Evolutionary conservation across 2,888 invertebrate genomes (phyloP), one percentile per base, ranked within the genome.

Genomic region (Cryptocheilus praepositus): DNA sequence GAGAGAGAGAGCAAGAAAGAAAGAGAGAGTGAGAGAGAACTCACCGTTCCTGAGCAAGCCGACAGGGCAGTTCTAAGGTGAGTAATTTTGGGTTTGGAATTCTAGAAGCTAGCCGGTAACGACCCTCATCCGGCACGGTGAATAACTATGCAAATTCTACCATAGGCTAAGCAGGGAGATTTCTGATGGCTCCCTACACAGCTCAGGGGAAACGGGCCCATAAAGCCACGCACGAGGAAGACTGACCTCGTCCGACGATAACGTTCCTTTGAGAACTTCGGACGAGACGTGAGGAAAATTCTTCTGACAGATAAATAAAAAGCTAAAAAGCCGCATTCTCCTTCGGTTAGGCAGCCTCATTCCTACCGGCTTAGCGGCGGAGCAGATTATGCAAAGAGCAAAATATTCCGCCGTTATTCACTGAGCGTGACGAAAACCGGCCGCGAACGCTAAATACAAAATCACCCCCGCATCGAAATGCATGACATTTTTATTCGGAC

Each of bases 71-170:
- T 49, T 49, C 49, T 18, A 18, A 16, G 65, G 57, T 22, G 58
- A 60, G 70, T 71, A 79, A 79, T 79, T 79, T 79, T 67, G 72
- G 66, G 64, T 71, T 78, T 65, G 71, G 70, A 79, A 74, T 75
- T 67, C 71, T 62, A 70, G 62, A 54, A 64, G 73, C 75, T 68
- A 61, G 64, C 67, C 72, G 65, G 76, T 80, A 83, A 83, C 79
- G 75, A 80, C 78, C 74, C 74, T 77, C 73, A 71, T 70, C 77
- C 73, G 70, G 66, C 74, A 67, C 59, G 74, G 70, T 70, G 74
- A 79, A 83, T 83, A 83, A 82, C 78, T 81, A 82, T 83, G 83
- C 81, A 81, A 83, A 83, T 79, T 83, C 77, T 69, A 45, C 64
- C 72, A 61, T 73, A 71, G 77, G 74, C 72, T 75, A 73, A 78